Conservation (phyloP, 2,888 invertebrate species). For the Peribatodes rhomboidaria region DNA sequence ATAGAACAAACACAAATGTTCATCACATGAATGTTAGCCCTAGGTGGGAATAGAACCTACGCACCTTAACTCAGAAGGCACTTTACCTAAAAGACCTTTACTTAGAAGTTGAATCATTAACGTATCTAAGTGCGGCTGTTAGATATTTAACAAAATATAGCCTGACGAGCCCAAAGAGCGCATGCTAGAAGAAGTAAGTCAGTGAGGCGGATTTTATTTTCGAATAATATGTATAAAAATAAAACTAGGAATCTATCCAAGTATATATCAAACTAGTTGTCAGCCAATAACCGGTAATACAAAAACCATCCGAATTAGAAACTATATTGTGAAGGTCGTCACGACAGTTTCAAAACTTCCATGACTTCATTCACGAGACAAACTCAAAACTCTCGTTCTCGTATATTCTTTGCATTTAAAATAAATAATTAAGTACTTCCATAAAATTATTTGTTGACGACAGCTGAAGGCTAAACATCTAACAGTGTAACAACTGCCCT, state of each 20-base stretch:
- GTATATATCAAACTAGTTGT: constrained; percentile 9
- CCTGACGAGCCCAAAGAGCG: background rate
- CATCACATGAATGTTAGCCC: no score
- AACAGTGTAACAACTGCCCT: no score
- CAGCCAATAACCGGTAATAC: constrained; percentile 24
- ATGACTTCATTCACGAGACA: constrained; percentile 17
- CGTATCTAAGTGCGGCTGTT: no score
- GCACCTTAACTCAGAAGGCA: no score
- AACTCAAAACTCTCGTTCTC: constrained; percentile 2
- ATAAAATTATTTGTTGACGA: no score
- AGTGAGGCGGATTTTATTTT: background rate
- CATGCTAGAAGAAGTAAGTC: background rate
- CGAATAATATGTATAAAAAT: background rate
- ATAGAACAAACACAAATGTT: no score
- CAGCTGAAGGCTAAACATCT: no score
- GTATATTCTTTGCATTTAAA: background rate
- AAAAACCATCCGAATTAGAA: constrained; percentile 13
- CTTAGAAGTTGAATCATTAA: no score
- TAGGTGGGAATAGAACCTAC: no score
- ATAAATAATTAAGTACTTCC: background rate
- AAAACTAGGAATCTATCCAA: background rate
- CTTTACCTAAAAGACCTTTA: no score
- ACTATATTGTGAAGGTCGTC: constrained; percentile 26
- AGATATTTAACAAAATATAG: background rate
- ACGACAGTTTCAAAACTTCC: constrained; percentile 12